Base-by-base conservation (phyloP, 2,888 invertebrate genomes). In the Brenthis ino region DNA sequence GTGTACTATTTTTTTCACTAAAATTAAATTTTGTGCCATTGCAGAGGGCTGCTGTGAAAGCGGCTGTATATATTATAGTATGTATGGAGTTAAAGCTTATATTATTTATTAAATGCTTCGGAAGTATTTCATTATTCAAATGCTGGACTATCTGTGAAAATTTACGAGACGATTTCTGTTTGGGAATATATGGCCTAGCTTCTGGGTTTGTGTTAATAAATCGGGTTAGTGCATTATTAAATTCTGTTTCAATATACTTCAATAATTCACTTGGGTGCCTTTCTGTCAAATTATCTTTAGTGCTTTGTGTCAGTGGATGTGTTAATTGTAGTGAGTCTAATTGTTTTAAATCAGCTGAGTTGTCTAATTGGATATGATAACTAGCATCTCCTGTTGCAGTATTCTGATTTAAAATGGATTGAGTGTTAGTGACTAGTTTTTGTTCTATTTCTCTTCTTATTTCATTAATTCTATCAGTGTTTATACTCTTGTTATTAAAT, bases 151-250 rank as follows among this genome's bases (percentile, higher is more conserved):
- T 70, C n/a, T 43, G 16, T 0, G 71, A 57, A 8, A 72, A 33
- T 61, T 58, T 70, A 67, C 61, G 69, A 1, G 72, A 72, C 28
- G 66, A 20, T 65, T 71, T 72, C 57, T 71, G 72, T 53, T 70
- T 72, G 2, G 72, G 72, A 16, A 73, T 70, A 37, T 53, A 71
- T 16, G 55, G 47, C 68, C 72, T 63, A 6, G 53, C 11, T 55
- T 28, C 28, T 12, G 55, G 55, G 13, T 55, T 28, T 13, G 55
- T 55, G 28, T 55, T 28, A 13, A 8, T 55, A 14, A 55, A 55
- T 28, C 8, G 6, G 24, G 13, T 14, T 28, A 55, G 24, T 11
- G 28, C 24, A 3, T 28, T 55, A 24, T 28, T 55, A 13, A 55
- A 55, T 28, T 55, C 12, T 28, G 28, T 6, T 28, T 55, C 33